These are phyloP conservation scores for Monochamus saltuarius DNA, from an alignment of 1,140 invertebrate species.

Conservation along the genomic window DNA sequence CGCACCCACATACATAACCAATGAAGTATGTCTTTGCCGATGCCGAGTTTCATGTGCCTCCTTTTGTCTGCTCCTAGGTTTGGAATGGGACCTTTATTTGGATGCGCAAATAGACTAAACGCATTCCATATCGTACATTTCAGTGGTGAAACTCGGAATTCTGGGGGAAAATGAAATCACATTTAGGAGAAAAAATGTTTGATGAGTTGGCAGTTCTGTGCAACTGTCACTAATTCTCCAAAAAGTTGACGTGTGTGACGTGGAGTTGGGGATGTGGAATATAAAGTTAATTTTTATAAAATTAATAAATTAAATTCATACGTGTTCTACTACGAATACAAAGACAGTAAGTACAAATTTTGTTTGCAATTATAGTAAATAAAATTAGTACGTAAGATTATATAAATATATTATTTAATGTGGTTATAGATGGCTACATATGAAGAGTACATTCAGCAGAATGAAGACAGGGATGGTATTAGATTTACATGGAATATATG, in stretches of 20 bases:
- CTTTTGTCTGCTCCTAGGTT: too few relatives aligned
- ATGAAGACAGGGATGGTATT: constrained; percentile 96
- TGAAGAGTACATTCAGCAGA: constrained; percentile 96
- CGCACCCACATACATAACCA: too few relatives aligned
- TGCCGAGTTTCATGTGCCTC: too few relatives aligned
- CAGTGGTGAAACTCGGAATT: too few relatives aligned
- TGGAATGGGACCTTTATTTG: too few relatives aligned
- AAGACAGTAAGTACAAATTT: background rate
- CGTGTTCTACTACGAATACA: background rate
- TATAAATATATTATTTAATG: background rate
- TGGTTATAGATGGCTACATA: constrained; percentile 73
- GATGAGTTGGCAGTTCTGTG: too few relatives aligned
- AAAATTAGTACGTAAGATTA: background rate
- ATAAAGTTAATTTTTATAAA: constrained; percentile 1
- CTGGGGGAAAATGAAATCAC: too few relatives aligned
- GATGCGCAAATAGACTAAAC: too few relatives aligned
- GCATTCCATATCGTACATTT: too few relatives aligned
- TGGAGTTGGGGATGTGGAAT: constrained; percentile 17
- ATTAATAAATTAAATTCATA: constrained; percentile 2
- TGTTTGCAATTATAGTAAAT: background rate
- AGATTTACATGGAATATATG: constrained; percentile 99
- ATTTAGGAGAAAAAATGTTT: too few relatives aligned
- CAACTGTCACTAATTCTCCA: too few relatives aligned
- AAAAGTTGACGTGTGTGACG: constrained; percentile 10
- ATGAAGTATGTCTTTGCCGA: too few relatives aligned